Evolutionary conservation across 2,888 invertebrate genomes (phyloP).

Genomic region (Embidobia sp.): DNA sequence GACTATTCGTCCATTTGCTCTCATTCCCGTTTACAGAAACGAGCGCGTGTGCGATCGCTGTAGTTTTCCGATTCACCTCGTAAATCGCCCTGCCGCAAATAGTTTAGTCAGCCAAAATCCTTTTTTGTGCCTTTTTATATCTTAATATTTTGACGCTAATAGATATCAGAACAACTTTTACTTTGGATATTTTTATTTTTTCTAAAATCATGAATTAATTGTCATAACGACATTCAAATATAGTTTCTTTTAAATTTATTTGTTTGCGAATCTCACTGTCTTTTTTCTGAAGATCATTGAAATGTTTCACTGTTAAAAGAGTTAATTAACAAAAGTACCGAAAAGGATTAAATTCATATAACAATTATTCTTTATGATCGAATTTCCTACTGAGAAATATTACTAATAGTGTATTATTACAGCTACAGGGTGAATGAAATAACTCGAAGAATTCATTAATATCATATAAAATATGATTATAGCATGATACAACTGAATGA

Average conservation of each 20-base stretch:
- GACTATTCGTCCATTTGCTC: constrained; percentile 58
- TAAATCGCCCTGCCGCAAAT: constrained; percentile 73
- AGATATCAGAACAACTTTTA: constrained; percentile 35
- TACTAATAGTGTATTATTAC: constrained; percentile 20
- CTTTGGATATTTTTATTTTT: no score
- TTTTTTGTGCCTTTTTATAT: constrained; percentile 33
- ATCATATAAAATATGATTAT: constrained; percentile 31
- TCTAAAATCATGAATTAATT: no score
- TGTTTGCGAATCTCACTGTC: no score
- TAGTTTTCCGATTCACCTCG: constrained; percentile 71
- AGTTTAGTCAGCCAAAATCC: constrained; percentile 73
- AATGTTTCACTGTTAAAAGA: no score
- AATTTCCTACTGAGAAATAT: no score
- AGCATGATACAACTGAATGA: constrained; percentile 7
- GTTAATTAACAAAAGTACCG: no score
- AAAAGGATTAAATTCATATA: no score
- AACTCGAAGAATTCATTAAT: constrained; percentile 30
- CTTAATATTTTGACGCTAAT: constrained; percentile 31
- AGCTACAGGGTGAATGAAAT: constrained; percentile 16
- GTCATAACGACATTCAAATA: no score
- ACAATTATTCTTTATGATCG: no score
- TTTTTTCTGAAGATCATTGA: no score
- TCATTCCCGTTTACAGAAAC: constrained; percentile 44
- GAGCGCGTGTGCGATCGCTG: constrained; percentile 59
- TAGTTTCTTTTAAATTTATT: no score